Conservation (phyloP, 1,140 invertebrate genomes). For the Drosophila cardini region DNA sequence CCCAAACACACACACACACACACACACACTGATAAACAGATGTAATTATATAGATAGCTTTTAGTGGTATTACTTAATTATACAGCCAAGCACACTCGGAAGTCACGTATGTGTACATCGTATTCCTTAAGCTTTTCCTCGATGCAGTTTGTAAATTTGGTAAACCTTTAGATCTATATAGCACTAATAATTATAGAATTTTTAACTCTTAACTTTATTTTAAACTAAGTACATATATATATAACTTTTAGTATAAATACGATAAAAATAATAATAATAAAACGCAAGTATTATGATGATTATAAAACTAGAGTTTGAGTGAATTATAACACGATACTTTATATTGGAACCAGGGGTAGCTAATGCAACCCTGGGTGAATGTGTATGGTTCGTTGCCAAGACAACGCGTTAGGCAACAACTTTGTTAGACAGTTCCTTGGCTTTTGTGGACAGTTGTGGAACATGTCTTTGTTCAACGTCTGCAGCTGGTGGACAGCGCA, state of each 20-base stretch:
- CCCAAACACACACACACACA: slow-evolving; percentile 8
- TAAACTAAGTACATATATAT: slow-evolving; percentile 18
- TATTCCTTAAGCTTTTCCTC: slow-evolving; percentile 40
- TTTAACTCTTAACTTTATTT: slow-evolving; percentile 29
- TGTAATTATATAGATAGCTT: slow-evolving; percentile 6
- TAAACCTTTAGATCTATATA: slow-evolving; percentile 29
- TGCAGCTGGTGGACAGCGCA: slow-evolving; percentile 90
- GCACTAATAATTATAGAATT: slow-evolving; percentile 28
- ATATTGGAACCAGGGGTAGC: neutral
- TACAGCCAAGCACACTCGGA: slow-evolving; percentile 17
- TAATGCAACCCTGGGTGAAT: neutral
- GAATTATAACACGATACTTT: neutral
- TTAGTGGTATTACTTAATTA: slow-evolving; percentile 34
- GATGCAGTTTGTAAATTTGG: slow-evolving; percentile 26
- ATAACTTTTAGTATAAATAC: slow-evolving; percentile 22
- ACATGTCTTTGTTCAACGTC: slow-evolving; percentile 92
- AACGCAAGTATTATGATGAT: slow-evolving; percentile 44
- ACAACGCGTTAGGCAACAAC: slow-evolving; percentile 44
- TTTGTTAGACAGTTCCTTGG: neutral
- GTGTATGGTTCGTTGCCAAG: slow-evolving; percentile 15
- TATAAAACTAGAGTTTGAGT: too few species aligned
- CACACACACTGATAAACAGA: slow-evolving; percentile 13
- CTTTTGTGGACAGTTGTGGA: slow-evolving; percentile 16
- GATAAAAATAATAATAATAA: slow-evolving; percentile 22
- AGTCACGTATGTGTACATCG: slow-evolving; percentile 29